These are phyloP conservation scores for Chironomus riparius DNA, from an alignment of 2,888 invertebrate genomes.

Conservation along the genomic window DNA sequence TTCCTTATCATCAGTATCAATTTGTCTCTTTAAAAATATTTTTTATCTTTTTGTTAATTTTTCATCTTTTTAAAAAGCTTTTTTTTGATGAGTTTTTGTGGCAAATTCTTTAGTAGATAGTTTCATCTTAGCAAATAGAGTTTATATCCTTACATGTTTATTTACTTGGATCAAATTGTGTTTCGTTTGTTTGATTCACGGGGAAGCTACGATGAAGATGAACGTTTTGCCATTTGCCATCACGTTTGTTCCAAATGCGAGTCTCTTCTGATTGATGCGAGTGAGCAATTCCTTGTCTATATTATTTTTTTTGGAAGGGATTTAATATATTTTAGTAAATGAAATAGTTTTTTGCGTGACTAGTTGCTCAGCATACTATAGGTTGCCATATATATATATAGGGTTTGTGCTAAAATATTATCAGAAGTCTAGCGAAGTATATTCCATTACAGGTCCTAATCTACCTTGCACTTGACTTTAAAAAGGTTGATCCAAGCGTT, in stretches of 20 bases:
- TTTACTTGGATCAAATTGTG: conserved; percentile 21
- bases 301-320: neutral
- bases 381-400: too few relatives aligned
- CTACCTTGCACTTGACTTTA: too few relatives aligned
- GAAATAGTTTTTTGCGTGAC: too few relatives aligned
- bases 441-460: too few relatives aligned
- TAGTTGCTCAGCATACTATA: too few relatives aligned
- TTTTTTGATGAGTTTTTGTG: neutral
- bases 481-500: too few relatives aligned
- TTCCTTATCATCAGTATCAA: neutral
- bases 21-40: neutral
- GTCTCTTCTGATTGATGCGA: conserved; percentile 92
- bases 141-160: neutral
- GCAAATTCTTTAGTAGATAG: neutral
- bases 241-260: conserved; percentile 91
- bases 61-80: neutral
- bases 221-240: conserved; percentile 93
- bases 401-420: too few relatives aligned
- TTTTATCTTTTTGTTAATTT: neutral
- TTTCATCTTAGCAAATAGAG: neutral
- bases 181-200: neutral
- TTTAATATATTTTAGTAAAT: too few relatives aligned
- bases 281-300: conserved; percentile 66
- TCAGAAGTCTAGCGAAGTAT: too few relatives aligned
- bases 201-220: conserved; percentile 70